Percentiles rank a stretch among this genome's conserved stretches.
These are phyloP conservation scores for Ischnura elegans DNA, from an alignment of 2,888 invertebrate species.

Conservation along the genomic window DNA sequence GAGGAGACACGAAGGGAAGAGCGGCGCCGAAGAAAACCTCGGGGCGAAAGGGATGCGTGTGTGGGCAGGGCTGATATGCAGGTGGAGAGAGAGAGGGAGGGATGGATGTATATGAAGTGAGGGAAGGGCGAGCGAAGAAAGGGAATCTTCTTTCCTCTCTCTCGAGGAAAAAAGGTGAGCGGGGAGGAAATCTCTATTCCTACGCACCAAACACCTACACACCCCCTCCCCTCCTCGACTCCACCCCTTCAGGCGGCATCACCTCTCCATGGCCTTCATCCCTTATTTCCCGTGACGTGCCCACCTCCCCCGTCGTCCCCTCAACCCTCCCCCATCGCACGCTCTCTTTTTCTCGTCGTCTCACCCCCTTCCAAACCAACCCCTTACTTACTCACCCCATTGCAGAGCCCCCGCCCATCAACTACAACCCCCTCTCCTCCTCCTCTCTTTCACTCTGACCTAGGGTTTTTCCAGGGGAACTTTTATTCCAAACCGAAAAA, in stretches of 20 bases:
- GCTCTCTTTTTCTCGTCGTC: neutral
- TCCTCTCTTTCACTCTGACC: neutral
- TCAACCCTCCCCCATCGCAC: neutral
- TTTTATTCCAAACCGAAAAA: no score
- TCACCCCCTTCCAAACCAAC: neutral
- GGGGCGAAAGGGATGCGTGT: neutral
- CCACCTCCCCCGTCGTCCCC: neutral
- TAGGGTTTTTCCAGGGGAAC: no score
- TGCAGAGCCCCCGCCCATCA: no score
- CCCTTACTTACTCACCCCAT: neutral
- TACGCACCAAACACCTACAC: slow-evolving; percentile 64
- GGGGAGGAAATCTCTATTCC: slow-evolving; percentile 58
- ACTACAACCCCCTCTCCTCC: neutral
- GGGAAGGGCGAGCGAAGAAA: neutral
- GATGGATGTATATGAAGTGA: slow-evolving; percentile 3
- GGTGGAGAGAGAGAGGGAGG: neutral
- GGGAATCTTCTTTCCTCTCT: slow-evolving; percentile 2
- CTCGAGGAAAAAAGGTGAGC: slow-evolving; percentile 27
- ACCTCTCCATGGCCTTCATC: neutral
- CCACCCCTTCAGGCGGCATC: neutral
- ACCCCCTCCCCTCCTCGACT: neutral
- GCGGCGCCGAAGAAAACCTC: neutral
- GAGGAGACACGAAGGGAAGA: neutral
- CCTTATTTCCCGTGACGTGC: slow-evolving; percentile 1
- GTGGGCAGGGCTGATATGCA: neutral